phyloP scores from a whole-genome alignment of 2,888 invertebrate genomes.

The Andricus quercusramuli region DNA sequence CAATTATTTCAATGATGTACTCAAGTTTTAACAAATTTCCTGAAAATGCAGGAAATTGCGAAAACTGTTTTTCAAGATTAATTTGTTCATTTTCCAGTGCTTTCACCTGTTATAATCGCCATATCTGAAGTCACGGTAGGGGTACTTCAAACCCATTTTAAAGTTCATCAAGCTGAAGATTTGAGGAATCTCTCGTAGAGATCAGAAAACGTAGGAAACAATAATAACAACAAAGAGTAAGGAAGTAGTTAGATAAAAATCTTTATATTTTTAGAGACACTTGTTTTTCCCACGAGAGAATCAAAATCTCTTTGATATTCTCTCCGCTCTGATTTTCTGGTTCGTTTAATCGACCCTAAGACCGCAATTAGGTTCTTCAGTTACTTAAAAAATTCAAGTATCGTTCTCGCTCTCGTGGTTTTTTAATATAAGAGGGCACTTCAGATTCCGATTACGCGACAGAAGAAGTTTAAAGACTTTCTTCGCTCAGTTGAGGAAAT shows the following conservation, averaged over 20 bases:
- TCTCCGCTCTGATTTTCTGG: neutral
- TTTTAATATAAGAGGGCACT: neutral
- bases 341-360: neutral
- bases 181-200: neutral
- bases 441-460: neutral
- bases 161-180: conserved; percentile 17
- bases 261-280: no score
- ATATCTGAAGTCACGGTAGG: conserved; percentile 14
- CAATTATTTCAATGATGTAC: no score
- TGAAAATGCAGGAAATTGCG: no score
- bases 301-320: neutral
- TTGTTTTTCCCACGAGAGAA: no score
- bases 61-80: neutral
- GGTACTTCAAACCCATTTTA: conserved; percentile 19
- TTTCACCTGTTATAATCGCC: conserved; percentile 32
- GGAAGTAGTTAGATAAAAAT: neutral
- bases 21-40: no score
- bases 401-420: neutral
- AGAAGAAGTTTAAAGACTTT: neutral
- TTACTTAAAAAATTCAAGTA: neutral
- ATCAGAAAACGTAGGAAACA: neutral
- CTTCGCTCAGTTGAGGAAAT: neutral
- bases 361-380: neutral
- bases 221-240: neutral
- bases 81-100: conserved; percentile 1